Base-by-base conservation (phyloP, 2,888 invertebrate species). In the Drosophila neutralis region DNA sequence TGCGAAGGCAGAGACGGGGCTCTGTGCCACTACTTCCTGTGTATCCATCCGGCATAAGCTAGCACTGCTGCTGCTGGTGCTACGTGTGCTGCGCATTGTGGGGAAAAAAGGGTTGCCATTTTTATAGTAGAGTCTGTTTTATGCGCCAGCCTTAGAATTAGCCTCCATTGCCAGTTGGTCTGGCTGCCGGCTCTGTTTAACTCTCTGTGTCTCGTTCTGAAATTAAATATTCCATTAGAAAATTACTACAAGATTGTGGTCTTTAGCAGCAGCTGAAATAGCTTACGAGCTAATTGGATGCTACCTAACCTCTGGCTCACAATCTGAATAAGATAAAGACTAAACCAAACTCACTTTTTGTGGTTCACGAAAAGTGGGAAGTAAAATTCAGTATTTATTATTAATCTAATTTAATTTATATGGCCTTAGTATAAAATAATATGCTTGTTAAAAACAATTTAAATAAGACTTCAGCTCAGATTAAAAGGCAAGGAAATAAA, bases 201-300 rank as follows among this genome's bases (percentile, higher is more conserved):
- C 61, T 72, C 71, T 69, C 73, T 76, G 83, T 82, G 83, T 80
- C 87, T 83, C 78, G 88, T 82, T 87, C 77, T 82, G 79, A 89
- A 91, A 91, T 90, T 91, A 90, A 91, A 90, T 91, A 90, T 90
- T 90, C 90, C 91, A 90, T 90, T 90, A 90, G 90, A 91, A 91
- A 89, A 90, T 91, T 90, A 90, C 89, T 87, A 90, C 84, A 91
- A 89, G 90, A 91, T 90, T 91, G 87, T 83, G 90, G 89, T 76
- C 87, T 80, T 76, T 59, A 82, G 63, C 79, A 76, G 79, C 40
- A 66, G 60, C 56, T 59, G 60, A 58, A 62, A 67, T 60, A 74
- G 77, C 78, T 80, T 73, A 60, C 54, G 61, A 69, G 76, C 76
- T 78, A 78, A 78, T 78, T 78, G 78, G 80, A 78, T 76, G 78